These are phyloP conservation scores for Trissonchulus sp. DNA, from an alignment of 2,888 invertebrate genomes.

Conservation along the genomic window DNA sequence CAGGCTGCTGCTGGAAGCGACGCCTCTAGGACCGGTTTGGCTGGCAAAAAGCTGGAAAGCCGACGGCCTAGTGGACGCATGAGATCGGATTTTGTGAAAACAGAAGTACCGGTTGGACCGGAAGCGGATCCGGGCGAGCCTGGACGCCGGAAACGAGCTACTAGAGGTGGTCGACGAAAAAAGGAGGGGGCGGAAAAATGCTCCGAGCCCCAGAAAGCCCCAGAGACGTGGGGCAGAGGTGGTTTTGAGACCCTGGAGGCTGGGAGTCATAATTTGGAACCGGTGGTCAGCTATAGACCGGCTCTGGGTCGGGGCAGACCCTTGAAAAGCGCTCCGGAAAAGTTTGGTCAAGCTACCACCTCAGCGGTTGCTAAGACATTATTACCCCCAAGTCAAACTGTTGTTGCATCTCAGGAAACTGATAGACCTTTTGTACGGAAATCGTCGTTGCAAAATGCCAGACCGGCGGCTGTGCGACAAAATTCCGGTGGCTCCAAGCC, in stretches of 20 bases:
- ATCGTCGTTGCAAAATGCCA: background rate
- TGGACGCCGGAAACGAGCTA: background rate
- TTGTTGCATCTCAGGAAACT: too few relatives aligned
- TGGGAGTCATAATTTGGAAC: too few relatives aligned
- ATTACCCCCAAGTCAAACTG: too few relatives aligned
- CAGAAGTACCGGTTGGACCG: too few relatives aligned
- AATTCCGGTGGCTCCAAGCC: background rate
- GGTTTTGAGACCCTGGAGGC: background rate
- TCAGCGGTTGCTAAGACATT: background rate
- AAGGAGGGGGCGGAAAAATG: background rate
- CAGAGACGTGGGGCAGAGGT: background rate
- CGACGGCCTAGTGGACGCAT: too few relatives aligned
- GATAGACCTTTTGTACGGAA: too few relatives aligned
- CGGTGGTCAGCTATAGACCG: too few relatives aligned
- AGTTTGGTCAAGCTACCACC: background rate
- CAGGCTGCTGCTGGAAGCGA: too few relatives aligned
- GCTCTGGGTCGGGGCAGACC: background rate
- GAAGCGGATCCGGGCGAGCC: background rate
- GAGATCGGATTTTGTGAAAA: background rate
- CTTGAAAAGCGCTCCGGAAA: background rate
- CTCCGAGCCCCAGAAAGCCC: background rate
- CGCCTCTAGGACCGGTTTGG: too few relatives aligned
- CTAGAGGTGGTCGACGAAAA: background rate
- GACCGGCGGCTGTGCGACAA: background rate
- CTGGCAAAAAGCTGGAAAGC: too few relatives aligned